These are phyloP conservation scores for Opisthocomus hoazin DNA, from an alignment of 2,113 vertebrate genomes.

Conservation along the genomic window DNA sequence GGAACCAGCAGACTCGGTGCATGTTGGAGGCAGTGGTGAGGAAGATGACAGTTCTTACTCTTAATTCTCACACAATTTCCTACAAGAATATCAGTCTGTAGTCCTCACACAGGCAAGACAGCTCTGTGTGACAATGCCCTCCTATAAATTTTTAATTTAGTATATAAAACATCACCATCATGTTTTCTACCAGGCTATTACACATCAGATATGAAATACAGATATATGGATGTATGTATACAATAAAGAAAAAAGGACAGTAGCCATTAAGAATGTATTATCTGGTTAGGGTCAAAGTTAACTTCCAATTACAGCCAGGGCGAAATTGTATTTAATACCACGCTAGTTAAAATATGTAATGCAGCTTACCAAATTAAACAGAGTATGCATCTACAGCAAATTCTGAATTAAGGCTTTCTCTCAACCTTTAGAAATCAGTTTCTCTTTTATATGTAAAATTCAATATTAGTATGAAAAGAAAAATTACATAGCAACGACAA, in stretches of 20 bases:
- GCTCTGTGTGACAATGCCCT: not conserved
- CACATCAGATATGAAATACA: not conserved
- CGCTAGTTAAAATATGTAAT: not conserved
- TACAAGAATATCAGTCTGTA: not conserved
- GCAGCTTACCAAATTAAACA: not conserved
- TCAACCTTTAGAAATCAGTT: constrained; percentile 2
- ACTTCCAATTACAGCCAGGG: not conserved
- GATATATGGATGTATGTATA: not conserved
- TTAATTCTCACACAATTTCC: not conserved
- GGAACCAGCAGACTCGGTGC: not conserved
- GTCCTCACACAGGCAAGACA: not conserved
- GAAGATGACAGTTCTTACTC: not conserved
- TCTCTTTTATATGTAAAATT: constrained; percentile 7
- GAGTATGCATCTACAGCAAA: not conserved
- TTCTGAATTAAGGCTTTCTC: not conserved
- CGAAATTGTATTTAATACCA: not conserved
- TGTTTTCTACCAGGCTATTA: not conserved
- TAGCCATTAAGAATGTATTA: not conserved
- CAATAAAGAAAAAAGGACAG: not conserved
- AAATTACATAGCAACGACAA: constrained; percentile 34
- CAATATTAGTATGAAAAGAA: constrained; percentile 39
- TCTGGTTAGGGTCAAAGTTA: not conserved
- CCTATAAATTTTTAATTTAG: not conserved
- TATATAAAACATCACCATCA: not conserved
- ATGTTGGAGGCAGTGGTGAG: not conserved